These are phyloP conservation scores for Oreochromis niloticus DNA, from an alignment of 2,113 vertebrate species.

Conservation along the genomic window DNA sequence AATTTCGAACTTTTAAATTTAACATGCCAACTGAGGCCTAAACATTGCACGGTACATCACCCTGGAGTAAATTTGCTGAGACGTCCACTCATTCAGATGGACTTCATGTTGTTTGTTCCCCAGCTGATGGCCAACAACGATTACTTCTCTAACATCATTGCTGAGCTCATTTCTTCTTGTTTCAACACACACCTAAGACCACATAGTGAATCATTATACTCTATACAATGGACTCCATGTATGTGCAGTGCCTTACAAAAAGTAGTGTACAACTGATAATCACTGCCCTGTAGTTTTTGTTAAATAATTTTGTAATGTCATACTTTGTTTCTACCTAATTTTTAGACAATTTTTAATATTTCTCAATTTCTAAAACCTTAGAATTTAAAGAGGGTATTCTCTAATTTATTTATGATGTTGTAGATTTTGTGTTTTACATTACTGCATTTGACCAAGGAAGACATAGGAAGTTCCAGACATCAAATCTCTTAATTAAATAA, in stretches of 20 bases:
- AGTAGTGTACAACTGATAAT: neutral
- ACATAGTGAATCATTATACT: neutral
- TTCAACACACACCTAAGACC: neutral
- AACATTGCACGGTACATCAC: neutral
- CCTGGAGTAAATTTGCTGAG: neutral
- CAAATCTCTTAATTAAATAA: neutral
- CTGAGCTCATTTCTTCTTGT: neutral
- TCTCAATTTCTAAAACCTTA: neutral
- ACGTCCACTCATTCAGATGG: neutral
- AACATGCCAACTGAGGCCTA: neutral
- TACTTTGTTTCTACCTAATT: neutral
- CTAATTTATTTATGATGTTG: neutral
- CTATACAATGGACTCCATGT: neutral
- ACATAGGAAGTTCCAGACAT: neutral
- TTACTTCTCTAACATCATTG: neutral
- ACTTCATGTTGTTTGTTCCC: neutral
- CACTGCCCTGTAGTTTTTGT: neutral
- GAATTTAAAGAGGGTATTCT: neutral
- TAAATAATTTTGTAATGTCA: neutral
- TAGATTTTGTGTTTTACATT: neutral
- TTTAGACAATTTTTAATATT: neutral
- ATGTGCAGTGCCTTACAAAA: neutral
- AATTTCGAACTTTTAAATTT: neutral
- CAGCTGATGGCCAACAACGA: fast-evolving
- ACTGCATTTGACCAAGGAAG: neutral